phyloP scores from a whole-genome alignment of 1,140 invertebrate species.

The Formica exsecta region DNA sequence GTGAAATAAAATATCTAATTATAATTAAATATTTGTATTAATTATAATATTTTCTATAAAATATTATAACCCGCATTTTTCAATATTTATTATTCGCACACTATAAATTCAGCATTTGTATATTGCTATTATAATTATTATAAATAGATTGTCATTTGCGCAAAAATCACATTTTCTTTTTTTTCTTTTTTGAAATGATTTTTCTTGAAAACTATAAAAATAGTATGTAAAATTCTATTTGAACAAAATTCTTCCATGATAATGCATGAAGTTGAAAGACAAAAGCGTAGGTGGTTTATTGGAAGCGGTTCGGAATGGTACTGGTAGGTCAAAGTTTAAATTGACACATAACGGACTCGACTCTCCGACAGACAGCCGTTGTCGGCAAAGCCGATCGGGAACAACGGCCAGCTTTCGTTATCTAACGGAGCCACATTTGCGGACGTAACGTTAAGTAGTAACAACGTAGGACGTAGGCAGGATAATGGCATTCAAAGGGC shows the following conservation, averaged over 20 bases:
- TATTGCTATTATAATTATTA: background rate
- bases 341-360: slow-evolving; percentile 45
- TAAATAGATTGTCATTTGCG: background rate
- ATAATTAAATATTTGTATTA: too few relatives aligned
- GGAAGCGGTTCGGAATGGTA: slow-evolving; percentile 10
- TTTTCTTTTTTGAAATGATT: background rate
- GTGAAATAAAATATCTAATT: too few relatives aligned
- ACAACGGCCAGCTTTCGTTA: slow-evolving; percentile 57
- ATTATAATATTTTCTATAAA: too few relatives aligned
- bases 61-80: too few relatives aligned
- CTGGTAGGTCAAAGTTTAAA: slow-evolving; percentile 65
- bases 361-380: slow-evolving; percentile 30
- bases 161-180: background rate
- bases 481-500: slow-evolving; percentile 61
- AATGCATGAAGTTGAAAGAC: slow-evolving; percentile 32
- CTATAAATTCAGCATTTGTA: too few relatives aligned
- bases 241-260: slow-evolving; percentile 4
- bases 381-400: slow-evolving; percentile 50
- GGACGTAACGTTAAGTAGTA: slow-evolving; percentile 58
- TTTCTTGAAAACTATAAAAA: background rate
- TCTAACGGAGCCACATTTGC: slow-evolving; percentile 52
- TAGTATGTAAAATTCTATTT: slow-evolving; percentile 10
- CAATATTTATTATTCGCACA: too few relatives aligned
- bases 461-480: slow-evolving; percentile 61
- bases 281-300: slow-evolving; percentile 28